Evolutionary conservation across 2,797 vertebrate species (phyloP), one percentile per base, ranked within the genome.

Genomic region (Pempheris klunzingeri): DNA sequence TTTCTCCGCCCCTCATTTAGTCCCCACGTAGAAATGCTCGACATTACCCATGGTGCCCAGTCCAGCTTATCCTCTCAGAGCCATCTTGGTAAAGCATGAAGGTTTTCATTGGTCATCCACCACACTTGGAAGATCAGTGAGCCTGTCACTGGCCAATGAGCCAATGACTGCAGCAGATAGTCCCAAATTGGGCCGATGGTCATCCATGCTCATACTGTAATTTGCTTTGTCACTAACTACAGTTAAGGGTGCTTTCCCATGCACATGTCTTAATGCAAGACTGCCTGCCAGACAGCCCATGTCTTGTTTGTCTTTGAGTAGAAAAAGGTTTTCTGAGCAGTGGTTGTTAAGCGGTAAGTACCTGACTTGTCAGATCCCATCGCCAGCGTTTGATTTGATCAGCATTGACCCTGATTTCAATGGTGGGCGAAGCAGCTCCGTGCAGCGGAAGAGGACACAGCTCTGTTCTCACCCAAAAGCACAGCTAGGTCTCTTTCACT

Each of bases 61-160:
- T 59, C 24, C 32, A 59, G 80, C 81, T 90, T 83, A 87, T 91
- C 86, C 79, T 90, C 79, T 83, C 79, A 79, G 67, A 81, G 74
- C 71, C 49, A 69, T 84, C 65, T 70, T 61, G 55, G 73, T 84
- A 77, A 86, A 84, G 70, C 63, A 58, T 81, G 63, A 77, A 69
- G 74, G 47, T 80, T 90, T 92, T 93, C 92, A 95, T 90, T 92
- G 92, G 90, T 85, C 86, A 88, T 90, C 83, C 80, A 71, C 77
- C 58, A 62, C 72, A 65, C 52, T 87, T 74, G 44, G 72, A 65
- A 76, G 68, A 88, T 87, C 81, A 87, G 76, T 22, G 62, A 9
- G 39, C 69, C 57, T 59, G 36, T 75, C 78, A 90, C 89, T 85
- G 83, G 78, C 79, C 68, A 41, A 32, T 32, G 43, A 82, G 73